These are phyloP conservation scores for Sprattus sprattus DNA, from an alignment of 2,113 vertebrate species.

Conservation along the genomic window DNA sequence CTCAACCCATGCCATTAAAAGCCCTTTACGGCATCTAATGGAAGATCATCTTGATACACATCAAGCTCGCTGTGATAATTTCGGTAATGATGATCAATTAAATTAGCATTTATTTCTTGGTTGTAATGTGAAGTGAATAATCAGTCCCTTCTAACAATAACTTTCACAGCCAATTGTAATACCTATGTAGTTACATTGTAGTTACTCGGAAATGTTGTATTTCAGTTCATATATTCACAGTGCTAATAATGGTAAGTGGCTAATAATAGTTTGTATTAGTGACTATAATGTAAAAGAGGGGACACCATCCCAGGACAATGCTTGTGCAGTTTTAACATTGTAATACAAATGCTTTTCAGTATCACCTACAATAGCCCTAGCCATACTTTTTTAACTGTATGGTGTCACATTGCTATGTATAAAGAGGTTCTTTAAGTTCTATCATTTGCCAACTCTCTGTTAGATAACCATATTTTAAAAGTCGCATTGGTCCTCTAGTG, in stretches of 20 bases:
- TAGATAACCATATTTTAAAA: background rate
- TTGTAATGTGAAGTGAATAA: background rate
- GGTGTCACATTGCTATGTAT: conserved; percentile 30
- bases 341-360: background rate
- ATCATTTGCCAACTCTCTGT: conserved; percentile 3
- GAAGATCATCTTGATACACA: conserved; percentile 18
- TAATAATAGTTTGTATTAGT: background rate
- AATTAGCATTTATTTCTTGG: background rate
- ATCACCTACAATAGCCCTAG: background rate
- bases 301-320: conserved; percentile 20
- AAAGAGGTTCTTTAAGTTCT: background rate
- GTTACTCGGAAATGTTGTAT: background rate
- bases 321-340: background rate
- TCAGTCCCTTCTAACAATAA: background rate
- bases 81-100: conserved; percentile 10
- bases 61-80: background rate
- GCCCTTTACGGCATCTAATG: background rate
- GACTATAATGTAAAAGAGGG: background rate
- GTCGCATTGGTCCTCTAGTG: background rate
- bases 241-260: background rate
- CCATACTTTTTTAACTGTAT: background rate
- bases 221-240: background rate
- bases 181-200: conserved; percentile 2
- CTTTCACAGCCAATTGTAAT: background rate
- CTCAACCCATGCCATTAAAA: conserved; percentile 10